phyloP scores from a whole-genome alignment of 2,888 invertebrate species.

The Tanaodytes sp. region DNA sequence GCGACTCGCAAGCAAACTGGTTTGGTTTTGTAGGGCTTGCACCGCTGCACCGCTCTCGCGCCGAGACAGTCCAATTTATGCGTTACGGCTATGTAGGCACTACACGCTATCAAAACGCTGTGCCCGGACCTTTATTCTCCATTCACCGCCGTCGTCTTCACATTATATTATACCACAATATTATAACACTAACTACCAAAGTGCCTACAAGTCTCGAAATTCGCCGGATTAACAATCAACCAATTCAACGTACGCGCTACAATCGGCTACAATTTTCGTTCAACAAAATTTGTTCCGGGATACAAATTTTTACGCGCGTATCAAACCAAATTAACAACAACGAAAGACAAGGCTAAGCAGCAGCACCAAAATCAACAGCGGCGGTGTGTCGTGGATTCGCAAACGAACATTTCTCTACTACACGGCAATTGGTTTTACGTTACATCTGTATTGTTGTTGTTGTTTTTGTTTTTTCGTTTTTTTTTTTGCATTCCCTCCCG shows the following conservation, averaged over 20 bases:
- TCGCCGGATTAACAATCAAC: slow-evolving; percentile 48
- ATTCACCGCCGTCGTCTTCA: slow-evolving; percentile 59
- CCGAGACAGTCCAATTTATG: slow-evolving; percentile 73
- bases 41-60: slow-evolving; percentile 71
- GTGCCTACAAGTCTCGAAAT: slow-evolving; percentile 69
- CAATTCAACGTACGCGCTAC: slow-evolving; percentile 1
- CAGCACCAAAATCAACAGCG: background rate
- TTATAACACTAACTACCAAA: slow-evolving; percentile 62
- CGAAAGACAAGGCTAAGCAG: too few relatives aligned
- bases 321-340: too few relatives aligned
- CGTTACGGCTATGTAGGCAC: slow-evolving; percentile 74
- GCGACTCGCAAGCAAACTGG: slow-evolving; percentile 70
- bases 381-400: background rate
- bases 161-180: slow-evolving; percentile 58
- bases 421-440: background rate
- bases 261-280: background rate
- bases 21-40: slow-evolving; percentile 72
- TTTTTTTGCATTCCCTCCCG: too few relatives aligned
- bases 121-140: slow-evolving; percentile 64
- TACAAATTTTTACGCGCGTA: too few relatives aligned
- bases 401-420: too few relatives aligned
- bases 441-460: too few relatives aligned
- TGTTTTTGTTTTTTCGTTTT: too few relatives aligned
- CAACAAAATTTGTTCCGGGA: background rate
- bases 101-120: slow-evolving; percentile 66